Evolutionary conservation across 2,113 vertebrate species (phyloP).

Genomic region (Ariopsis seemanni): DNA sequence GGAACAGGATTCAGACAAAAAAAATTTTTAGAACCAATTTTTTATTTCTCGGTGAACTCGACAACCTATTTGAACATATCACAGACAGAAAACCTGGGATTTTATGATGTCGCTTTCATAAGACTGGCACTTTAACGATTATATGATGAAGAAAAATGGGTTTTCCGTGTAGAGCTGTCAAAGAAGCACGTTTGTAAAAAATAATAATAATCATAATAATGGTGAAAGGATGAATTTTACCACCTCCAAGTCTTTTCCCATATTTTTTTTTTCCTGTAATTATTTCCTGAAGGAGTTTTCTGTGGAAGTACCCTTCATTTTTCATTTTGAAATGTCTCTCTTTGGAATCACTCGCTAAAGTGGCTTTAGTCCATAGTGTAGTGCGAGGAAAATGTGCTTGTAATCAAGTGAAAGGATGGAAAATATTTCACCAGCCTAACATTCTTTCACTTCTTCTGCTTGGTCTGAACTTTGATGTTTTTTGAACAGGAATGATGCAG

Average conservation of each 20-base stretch:
- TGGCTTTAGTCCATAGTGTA: too few relatives aligned
- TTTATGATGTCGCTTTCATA: too few relatives aligned
- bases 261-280: not conserved
- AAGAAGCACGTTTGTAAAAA: not conserved
- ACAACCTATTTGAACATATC: too few relatives aligned
- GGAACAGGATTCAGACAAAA: too few relatives aligned
- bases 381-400: not conserved
- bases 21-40: too few relatives aligned
- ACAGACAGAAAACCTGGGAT: too few relatives aligned
- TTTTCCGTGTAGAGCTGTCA: not conserved
- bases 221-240: too few relatives aligned
- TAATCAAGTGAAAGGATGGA: not conserved
- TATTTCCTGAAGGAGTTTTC: slow-evolving; percentile 22
- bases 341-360: not conserved
- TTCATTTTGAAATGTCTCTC: not conserved
- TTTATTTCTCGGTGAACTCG: too few relatives aligned
- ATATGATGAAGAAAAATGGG: not conserved
- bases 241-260: not conserved
- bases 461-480: not conserved
- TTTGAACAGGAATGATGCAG: not conserved
- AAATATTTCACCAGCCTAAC: not conserved
- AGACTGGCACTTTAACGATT: not conserved
- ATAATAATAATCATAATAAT: too few relatives aligned
- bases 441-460: not conserved
- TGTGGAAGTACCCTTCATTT: not conserved